Evolutionary conservation across 2,113 vertebrate species (phyloP).

Genomic region (Columbina picui): DNA sequence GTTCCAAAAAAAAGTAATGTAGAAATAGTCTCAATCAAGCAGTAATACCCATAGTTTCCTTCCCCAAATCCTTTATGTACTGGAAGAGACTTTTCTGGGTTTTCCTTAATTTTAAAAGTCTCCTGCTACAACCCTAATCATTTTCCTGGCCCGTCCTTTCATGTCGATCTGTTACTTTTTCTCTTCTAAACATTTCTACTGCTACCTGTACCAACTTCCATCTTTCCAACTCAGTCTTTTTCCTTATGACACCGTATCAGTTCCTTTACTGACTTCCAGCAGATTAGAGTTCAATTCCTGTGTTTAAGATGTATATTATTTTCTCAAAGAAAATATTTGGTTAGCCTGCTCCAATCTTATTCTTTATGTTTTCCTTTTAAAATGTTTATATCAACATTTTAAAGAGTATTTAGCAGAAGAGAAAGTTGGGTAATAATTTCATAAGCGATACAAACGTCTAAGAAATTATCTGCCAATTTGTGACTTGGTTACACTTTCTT

Average conservation of each 20-base stretch:
- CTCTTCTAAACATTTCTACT: neutral
- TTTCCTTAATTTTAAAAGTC: neutral
- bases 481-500: constrained; percentile 58
- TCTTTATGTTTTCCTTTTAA: neutral
- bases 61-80: neutral
- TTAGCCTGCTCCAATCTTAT: neutral
- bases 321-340: neutral
- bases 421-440: neutral
- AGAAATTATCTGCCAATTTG: constrained; percentile 58
- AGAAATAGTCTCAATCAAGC: neutral
- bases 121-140: neutral
- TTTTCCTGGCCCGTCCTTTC: neutral
- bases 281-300: neutral
- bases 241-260: neutral
- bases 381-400: neutral
- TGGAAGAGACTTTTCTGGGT: neutral
- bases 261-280: neutral
- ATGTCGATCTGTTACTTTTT: neutral
- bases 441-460: constrained; percentile 5
- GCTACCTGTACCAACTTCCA: neutral
- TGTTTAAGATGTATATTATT: neutral
- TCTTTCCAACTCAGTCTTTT: neutral
- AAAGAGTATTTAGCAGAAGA: neutral
- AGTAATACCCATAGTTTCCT: neutral
- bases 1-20: neutral